These are phyloP conservation scores for Petaurus breviceps DNA, from an alignment of 2,113 vertebrate genomes.

Conservation along the genomic window DNA sequence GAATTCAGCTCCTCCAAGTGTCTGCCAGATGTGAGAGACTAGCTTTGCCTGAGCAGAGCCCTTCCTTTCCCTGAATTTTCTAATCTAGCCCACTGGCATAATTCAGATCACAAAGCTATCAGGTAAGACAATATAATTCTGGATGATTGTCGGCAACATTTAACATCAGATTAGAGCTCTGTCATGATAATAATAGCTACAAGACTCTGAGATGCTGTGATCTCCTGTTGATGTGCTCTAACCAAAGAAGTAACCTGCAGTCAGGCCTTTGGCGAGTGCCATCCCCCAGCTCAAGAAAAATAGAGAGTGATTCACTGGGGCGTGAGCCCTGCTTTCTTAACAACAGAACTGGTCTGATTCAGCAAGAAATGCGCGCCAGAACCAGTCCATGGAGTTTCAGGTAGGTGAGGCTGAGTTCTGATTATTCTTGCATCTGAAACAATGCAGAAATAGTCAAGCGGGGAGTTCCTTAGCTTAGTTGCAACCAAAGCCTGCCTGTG, in stretches of 20 bases:
- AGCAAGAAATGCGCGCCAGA: slow-evolving; percentile 71
- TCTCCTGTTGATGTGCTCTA: not conserved
- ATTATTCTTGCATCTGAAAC: slow-evolving; percentile 59
- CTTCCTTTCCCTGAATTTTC: slow-evolving; percentile 6
- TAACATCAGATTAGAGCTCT: not conserved
- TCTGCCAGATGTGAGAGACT: not conserved
- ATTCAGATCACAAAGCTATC: not conserved
- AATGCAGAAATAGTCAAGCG: not conserved
- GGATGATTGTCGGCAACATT: not conserved
- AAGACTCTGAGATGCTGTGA: not conserved
- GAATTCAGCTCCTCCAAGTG: not conserved
- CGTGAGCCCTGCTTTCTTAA: slow-evolving; percentile 66
- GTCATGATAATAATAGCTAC: not conserved
- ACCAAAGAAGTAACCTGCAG: slow-evolving; percentile 38
- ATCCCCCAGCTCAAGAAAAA: slow-evolving; percentile 64
- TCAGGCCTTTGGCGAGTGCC: not conserved
- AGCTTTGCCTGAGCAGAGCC: not conserved
- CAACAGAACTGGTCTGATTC: slow-evolving; percentile 66
- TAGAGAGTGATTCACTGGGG: slow-evolving; percentile 76
- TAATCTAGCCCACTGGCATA: not conserved
- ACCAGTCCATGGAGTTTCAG: slow-evolving; percentile 51
- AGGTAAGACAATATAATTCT: not conserved
- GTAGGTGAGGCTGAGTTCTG: slow-evolving; percentile 51
- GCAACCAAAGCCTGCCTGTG: not conserved
- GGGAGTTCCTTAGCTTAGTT: not conserved